Base-by-base conservation (phyloP, 2,113 vertebrate species). In the Canis aureus region DNA sequence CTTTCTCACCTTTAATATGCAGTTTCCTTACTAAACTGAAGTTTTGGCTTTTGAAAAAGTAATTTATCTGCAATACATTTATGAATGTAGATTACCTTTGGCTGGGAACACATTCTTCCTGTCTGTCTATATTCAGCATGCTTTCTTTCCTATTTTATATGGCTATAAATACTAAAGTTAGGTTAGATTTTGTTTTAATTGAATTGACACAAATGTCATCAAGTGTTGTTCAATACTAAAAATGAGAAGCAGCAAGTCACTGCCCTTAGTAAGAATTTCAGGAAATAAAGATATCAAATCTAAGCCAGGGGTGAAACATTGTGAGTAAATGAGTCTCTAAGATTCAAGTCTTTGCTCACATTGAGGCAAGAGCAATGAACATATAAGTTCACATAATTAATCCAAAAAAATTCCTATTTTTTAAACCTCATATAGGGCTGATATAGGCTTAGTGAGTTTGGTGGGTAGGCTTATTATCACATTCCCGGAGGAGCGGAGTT, bases 131-230 rank as follows among this genome's bases (percentile, higher is more conserved):
- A 66, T 87, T 94, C 51, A 79, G 8, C 15, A 64, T 87, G 20
- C 90, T 91, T 95, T 78, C 29, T 66, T 92, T 94, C 23, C 73
- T 89, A 64, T 66, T 55, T 88, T 59, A 85, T 91, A 71, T 96
- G 74, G 25, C 12, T 91, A 43, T 82, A 78, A 97, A 91, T 83
- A 88, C 11, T 83, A 84, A 90, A 91, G 23, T 49, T 89, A 69
- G 19, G 69, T 93, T 93, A 90, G 35, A 89, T 71, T 97, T 94
- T 73, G 53, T 91, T 96, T 91, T 59, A 86, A 66, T 73, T 91
- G 32, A 76, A 86, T n/a, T 83, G 79, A 60, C 32, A 96, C 20
- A 89, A 79, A 97, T 97, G n/a, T 29, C 57, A 89, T n/a, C 0
- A 3, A 88, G 8, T 95, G 10, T 71, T 71, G 2, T 94, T 62